Evolutionary conservation across 2,113 vertebrate genomes (phyloP), one percentile per base, ranked within the genome.

Genomic region (Dinomys branickii): DNA sequence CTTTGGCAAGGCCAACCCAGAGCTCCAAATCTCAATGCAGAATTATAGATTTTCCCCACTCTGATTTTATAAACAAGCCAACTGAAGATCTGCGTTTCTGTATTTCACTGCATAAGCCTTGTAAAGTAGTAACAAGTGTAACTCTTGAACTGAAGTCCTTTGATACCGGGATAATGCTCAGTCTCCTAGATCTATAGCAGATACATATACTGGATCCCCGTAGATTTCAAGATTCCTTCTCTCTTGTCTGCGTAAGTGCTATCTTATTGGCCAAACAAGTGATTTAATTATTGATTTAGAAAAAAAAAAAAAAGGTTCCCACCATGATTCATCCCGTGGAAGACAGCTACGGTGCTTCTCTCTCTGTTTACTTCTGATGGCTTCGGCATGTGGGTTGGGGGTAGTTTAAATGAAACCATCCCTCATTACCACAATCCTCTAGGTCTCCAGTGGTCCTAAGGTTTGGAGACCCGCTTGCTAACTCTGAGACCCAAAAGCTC

Each of bases 211-310:
- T 1, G 0, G 35, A 26, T 81, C 81, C 63, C 81, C 69, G 2
- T 59, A 67, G 35, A 92, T 71, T 82, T 82, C 75, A 77, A 69
- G 75, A 33, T 56, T 38, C 71, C 65, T 84, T 84, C 69, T 80
- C 81, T 50, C 19, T 58, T 10, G 1, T 56, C 71, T 56, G 38
- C 22, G 0, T 85, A 56, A 84, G 26, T 94, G 30, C 58, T 77
- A 30, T 59, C 58, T 61, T 94, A 52, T 65, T 90, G 84, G 75
- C 54, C 88, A 90, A 96, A 71, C 80, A 61, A 96, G 47, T 35
- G 41, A 95, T 88, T 95, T 82, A 90, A 92, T 85, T 94, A 85
- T 90, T 95, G 85, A 95, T 97, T 93, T 88, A 71, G 54, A 88
- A 1, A 93, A 91, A 61, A 54, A 54, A 61, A 9, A 24, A 95